phyloP scores from a whole-genome alignment of 2,113 vertebrate genomes.

The Herpetotheres cachinnans region DNA sequence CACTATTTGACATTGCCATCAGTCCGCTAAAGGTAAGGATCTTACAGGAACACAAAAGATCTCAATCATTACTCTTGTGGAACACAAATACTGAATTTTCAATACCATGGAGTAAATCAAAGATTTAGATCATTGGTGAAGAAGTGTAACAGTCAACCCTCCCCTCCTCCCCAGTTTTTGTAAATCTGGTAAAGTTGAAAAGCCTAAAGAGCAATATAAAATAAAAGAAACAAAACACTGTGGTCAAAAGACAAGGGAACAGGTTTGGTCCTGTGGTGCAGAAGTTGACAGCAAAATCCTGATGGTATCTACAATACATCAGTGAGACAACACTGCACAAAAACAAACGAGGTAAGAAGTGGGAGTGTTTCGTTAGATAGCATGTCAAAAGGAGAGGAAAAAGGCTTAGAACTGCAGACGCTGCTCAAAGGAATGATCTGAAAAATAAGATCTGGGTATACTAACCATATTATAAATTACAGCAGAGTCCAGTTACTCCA shows the following conservation, averaged over 20 bases:
- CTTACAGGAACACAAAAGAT: background rate
- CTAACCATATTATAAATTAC: background rate
- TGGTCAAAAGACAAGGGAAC: background rate
- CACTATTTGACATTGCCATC: background rate
- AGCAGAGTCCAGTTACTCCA: background rate
- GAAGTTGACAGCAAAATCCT: background rate
- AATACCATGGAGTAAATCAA: background rate
- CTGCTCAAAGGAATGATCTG: background rate
- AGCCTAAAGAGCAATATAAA: background rate
- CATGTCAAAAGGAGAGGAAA: background rate
- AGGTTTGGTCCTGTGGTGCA: background rate
- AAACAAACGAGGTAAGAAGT: background rate
- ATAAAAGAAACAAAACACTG: background rate
- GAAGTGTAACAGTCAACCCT: background rate
- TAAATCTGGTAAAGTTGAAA: background rate
- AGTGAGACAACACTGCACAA: background rate
- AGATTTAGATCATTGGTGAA: background rate
- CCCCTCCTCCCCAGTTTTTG: background rate
- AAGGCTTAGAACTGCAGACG: background rate
- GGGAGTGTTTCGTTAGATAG: background rate
- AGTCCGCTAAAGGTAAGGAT: background rate
- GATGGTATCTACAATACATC: background rate
- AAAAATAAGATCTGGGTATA: background rate
- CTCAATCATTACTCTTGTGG: background rate
- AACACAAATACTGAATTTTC: background rate